Base-by-base conservation (phyloP, 35 echinoderm and acorn worm genomes). In the Apostichopus parvimensis region DNA sequence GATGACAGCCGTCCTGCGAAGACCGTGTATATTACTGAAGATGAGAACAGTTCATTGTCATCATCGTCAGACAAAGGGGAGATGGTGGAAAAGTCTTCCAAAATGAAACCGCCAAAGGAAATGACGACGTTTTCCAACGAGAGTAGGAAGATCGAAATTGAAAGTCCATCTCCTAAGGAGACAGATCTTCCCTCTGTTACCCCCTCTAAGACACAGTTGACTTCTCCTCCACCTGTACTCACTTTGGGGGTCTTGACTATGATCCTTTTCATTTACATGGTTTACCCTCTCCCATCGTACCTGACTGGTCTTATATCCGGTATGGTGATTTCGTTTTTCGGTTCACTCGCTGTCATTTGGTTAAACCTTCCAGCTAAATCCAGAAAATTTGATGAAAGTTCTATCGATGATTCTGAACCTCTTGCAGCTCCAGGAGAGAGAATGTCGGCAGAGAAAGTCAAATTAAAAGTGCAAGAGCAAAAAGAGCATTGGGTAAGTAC, bases 381-480 rank as follows among this genome's bases (percentile, higher is more conserved):
- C 13, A 89, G 77, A 54, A 85, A 83, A 23, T 93, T 80, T 86
- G 77, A 80, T 15, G 93, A 92, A 57, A 58, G 18, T 14, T 17
- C 13, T 28, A 90, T 82, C 73, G 91, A 96, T 85, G 54, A 25
- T 56, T 28, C 53, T 0, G 57, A 60, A 20, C 96, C 94, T n/a
- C 91, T 98, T 1, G 76, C 87, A 68, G 90, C 94, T 52, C 96
- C 94, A 10, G 94, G 96, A 64, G 88, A 56, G 8, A 24, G 81
- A 10, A 90, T 92, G 92, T 92, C 94, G 12, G 92, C 92, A 52
- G 78, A 91, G 23, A 93, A 94, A 59, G 66, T 95, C 60, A 88
- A 92, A 75, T 28, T 57, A 28, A 98, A 98, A 86, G 96, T 95
- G 72, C 96, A 98, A 92, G 92, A 95, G 61, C 80, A 92, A 18